These are phyloP conservation scores for Loriculus beryllinus DNA, from an alignment of 2,797 vertebrate genomes.

Conservation along the genomic window DNA sequence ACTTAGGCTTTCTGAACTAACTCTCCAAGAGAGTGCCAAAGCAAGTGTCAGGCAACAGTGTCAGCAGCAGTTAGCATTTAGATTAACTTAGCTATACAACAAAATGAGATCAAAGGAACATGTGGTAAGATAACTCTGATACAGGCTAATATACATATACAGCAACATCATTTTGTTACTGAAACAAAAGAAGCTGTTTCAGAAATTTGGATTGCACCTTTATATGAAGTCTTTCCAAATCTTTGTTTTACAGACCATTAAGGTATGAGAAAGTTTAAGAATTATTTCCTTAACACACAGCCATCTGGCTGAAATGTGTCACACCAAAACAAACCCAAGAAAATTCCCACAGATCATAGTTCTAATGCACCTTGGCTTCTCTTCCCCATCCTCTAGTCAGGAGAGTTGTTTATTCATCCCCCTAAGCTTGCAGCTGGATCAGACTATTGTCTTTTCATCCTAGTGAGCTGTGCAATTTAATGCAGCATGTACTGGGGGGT, in stretches of 20 bases:
- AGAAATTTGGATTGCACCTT: neutral
- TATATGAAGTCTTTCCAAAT: neutral
- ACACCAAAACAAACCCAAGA: neutral
- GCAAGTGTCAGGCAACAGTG: neutral
- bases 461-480: neutral
- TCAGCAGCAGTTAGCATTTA: neutral
- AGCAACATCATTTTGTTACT: neutral
- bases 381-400: neutral
- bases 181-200: neutral
- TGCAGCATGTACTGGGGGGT: neutral
- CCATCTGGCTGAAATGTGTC: neutral
- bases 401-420: neutral
- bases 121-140: neutral
- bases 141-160: neutral
- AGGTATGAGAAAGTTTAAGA: neutral
- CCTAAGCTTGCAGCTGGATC: neutral
- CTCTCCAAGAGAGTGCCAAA: neutral
- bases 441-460: neutral
- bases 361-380: neutral
- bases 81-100: neutral
- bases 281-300: neutral
- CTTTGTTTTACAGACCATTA: neutral
- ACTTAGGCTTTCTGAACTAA: neutral
- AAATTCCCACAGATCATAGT: neutral
- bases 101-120: neutral